Evolutionary conservation across 1,140 invertebrate species (phyloP).

Genomic region (Aphaenogaster ashmeadi): DNA sequence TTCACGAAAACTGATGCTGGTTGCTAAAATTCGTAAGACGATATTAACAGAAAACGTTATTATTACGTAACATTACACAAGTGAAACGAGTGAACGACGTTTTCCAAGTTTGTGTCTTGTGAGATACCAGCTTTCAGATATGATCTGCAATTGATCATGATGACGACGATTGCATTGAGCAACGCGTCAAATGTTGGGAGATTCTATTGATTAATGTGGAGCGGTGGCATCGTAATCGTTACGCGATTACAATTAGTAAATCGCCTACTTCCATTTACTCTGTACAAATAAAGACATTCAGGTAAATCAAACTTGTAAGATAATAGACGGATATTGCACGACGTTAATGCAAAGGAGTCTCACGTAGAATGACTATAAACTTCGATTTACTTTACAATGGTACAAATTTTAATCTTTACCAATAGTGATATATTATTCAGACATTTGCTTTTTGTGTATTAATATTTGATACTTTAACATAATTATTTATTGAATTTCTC

Average conservation of each 20-base stretch:
- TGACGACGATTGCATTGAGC: constrained; percentile 12
- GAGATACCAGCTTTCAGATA: constrained; percentile 26
- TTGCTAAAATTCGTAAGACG: not conserved
- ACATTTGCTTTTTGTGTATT: constrained; percentile 17
- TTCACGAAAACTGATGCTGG: not conserved
- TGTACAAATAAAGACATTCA: constrained; percentile 60
- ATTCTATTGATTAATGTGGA: constrained; percentile 42
- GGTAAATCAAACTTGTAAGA: constrained; percentile 60
- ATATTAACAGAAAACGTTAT: not conserved
- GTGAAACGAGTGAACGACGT: constrained; percentile 33
- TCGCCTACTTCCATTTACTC: constrained; percentile 62
- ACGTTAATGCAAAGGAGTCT: constrained; percentile 45
- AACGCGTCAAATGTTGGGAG: constrained; percentile 7
- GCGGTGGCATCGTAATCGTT: constrained; percentile 25
- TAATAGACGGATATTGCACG: constrained; percentile 48
- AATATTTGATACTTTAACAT: not conserved
- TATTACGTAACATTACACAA: not conserved
- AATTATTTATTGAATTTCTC: not conserved
- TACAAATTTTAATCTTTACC: constrained; percentile 36
- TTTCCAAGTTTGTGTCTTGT: constrained; percentile 16
- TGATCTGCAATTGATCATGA: constrained; percentile 26
- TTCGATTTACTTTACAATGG: constrained; percentile 31
- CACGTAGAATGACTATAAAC: constrained; percentile 37
- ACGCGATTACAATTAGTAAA: constrained; percentile 52
- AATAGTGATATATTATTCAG: not conserved